Evolutionary conservation across 2,113 vertebrate species (phyloP).

Genomic region (Dermatemys mawii): DNA sequence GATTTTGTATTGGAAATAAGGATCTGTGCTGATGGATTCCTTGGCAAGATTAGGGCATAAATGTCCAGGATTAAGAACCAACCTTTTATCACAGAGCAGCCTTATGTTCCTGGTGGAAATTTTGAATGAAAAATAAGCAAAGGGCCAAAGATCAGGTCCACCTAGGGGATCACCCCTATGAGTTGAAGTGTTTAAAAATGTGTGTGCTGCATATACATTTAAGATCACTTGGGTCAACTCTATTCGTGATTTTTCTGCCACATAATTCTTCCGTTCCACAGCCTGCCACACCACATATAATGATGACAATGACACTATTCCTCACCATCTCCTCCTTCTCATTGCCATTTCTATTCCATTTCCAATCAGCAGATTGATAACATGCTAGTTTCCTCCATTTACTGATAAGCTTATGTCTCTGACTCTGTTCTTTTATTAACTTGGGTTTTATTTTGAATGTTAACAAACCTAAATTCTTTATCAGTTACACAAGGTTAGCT

Average conservation of each 20-base stretch:
- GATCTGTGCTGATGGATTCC: neutral
- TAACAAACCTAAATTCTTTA: neutral
- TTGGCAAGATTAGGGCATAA: neutral
- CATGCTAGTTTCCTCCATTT: neutral
- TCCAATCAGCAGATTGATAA: too few species aligned
- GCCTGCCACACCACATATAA: neutral
- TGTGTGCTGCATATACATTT: neutral
- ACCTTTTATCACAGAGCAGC: accelerated
- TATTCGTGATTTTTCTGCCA: neutral
- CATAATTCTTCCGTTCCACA: neutral
- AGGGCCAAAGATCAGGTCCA: neutral
- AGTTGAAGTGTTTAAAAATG: neutral
- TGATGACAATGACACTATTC: neutral
- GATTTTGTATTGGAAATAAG: neutral
- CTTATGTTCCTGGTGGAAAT: neutral
- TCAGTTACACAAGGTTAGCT: neutral
- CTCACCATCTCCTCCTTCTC: neutral
- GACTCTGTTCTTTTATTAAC: neutral
- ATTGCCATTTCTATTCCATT: neutral
- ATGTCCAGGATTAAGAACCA: neutral
- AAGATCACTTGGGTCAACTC: neutral
- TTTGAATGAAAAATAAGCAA: neutral
- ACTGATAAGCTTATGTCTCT: neutral
- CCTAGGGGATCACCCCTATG: neutral
- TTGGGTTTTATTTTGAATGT: neutral